Base-by-base conservation (phyloP, 2,888 invertebrate genomes). In the Drosophila nigritarsus region DNA sequence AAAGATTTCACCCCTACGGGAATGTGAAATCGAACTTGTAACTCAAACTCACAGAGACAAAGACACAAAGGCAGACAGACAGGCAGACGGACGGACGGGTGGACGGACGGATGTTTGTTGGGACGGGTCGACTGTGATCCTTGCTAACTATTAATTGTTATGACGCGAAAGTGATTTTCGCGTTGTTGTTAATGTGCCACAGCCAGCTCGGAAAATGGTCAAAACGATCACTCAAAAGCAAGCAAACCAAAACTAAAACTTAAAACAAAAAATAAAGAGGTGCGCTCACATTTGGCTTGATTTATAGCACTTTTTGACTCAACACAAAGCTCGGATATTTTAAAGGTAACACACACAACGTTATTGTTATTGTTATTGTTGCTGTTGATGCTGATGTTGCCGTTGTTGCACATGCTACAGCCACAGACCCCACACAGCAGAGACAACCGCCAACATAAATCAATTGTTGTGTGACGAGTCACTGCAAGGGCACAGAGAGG, bases 1-100 rank as follows among this genome's bases (percentile, higher is more conserved):
- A 81, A 89, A 89, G 87, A 89, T 90, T 87, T 87, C 87, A 87
- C 87, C 87, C 87, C 87, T 87, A 90, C 90, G 90, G 87, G 90
- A 87, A 87, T 87, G 85, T 87, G 85, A 87, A 87, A 89, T 87
- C 87, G 90, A 87, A 89, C 88, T 86, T 85, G 68, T 80, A 73
- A 78, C 82, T 69, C 87, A 74, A 49, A 71, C 53, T 45, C 49
- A 50, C 54, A 62, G 45, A 51, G 61, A 38, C 73, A 64, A 51
- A 40, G 63, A 40, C 42, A 56, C 55, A 38, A 54, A 36, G 34
- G 18, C 24, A 7, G 45, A 38, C 53, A n/a, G 27, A 1, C 27
- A n/a, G 54, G 0, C 53, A 2, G 50, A 1, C 29, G 3, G n/a
- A 32, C 34, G 9, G 15, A 24, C 53, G 18, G 53, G 1, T 32